Base-by-base conservation (phyloP, 2,797 vertebrate genomes). In the Eulemur mongoz region DNA sequence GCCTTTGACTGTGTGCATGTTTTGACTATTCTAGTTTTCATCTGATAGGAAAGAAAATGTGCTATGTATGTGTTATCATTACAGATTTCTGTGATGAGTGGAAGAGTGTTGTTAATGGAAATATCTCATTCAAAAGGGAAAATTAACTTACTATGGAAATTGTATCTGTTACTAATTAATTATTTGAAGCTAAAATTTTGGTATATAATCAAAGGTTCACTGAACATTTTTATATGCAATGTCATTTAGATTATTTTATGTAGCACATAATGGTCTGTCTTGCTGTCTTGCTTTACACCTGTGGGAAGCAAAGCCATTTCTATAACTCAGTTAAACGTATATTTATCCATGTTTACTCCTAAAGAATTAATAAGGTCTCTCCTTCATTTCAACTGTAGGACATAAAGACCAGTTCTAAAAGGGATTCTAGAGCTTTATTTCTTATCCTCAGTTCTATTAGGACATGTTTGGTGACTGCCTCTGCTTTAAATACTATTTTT, bases 1-100 rank as follows among this genome's bases (percentile, higher is more conserved):
- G 99, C 99, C 97, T 93, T 95, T 94, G 30, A 0, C 5, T 81
- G 38, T 50, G 22, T 80, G 89, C 54, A 5, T 92, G 79, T 35
- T 90, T 96, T 92, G 38, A 91, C 18, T 57, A 2, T 82, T 63
- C 30, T 9, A 5, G 54, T 91, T 95, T 97, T 93, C 32, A 80
- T 82, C 61, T 54, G 54, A 81, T 50, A 59, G 38, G 61, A 87
- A 92, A 83, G 61, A 48, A 93, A 95, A 80, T 65, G 45, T 80
- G 35, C 48, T 90, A 3, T 18, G 35, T 93, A 38, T 90, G 35
- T 85, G 35, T 81, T 57, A 83, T 48, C 63, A 48, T 27, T 85
- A 61, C 11, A 63, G 35, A 78, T 80, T 97, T 89, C 89, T 90
- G 38, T 65, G 65, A 27, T 38, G 27, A 72, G 82, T 88, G 82